phyloP scores from a whole-genome alignment of 2,797 vertebrate genomes.

The Carapus acus region DNA sequence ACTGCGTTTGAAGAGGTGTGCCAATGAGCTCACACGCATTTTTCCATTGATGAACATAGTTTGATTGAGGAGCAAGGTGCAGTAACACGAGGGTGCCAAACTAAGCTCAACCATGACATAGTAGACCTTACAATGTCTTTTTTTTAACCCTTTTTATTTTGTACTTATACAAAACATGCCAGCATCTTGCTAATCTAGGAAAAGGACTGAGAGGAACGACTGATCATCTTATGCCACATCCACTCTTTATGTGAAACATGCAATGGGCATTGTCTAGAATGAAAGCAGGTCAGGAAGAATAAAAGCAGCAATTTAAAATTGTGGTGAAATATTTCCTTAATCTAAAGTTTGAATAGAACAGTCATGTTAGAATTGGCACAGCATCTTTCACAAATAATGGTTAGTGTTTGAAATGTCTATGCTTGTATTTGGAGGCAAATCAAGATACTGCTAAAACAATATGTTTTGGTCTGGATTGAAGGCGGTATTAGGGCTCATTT shows the following conservation, averaged over 20 bases:
- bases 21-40: too few species aligned
- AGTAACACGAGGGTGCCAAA: constrained; percentile 53
- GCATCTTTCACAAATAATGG: constrained; percentile 18
- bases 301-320: not conserved
- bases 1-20: too few species aligned
- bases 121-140: constrained; percentile 32
- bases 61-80: constrained; percentile 56
- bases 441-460: constrained; percentile 36
- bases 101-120: constrained; percentile 30
- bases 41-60: constrained; percentile 59
- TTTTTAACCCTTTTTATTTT: too few species aligned
- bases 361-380: constrained; percentile 15
- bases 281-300: not conserved
- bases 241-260: too few species aligned
- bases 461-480: constrained; percentile 43
- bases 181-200: constrained; percentile 29
- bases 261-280: not conserved
- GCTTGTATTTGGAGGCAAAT: constrained; percentile 26
- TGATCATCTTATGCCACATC: too few species aligned
- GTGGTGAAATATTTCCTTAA: not conserved
- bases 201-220: too few species aligned
- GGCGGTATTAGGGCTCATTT: constrained; percentile 34
- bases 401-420: constrained; percentile 36
- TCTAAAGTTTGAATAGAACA: too few species aligned
- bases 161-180: constrained; percentile 59